These are phyloP conservation scores for Nematostella vectensis DNA, from an alignment of 92 coral and sea anemone species.

Conservation along the genomic window DNA sequence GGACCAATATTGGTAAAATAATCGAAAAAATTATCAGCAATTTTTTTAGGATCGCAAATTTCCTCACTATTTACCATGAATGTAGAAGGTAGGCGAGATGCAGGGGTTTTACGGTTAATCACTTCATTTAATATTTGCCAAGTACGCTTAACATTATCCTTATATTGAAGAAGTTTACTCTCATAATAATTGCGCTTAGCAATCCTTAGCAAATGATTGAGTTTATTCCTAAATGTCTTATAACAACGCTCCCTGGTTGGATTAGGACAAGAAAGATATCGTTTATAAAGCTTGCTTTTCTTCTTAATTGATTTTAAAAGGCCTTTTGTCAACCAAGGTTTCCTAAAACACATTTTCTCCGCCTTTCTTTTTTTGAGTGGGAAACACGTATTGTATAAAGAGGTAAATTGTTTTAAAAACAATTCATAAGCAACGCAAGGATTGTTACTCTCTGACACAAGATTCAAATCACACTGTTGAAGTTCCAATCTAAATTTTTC, in stretches of 20 bases:
- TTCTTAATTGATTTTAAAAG: conserved; percentile 19
- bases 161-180: conserved; percentile 11
- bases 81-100: conserved; percentile 4
- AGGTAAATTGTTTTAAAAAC: background rate
- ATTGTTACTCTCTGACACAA: background rate
- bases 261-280: conserved; percentile 1
- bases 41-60: conserved; percentile 18
- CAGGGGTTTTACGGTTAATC: conserved; percentile 14
- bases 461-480: background rate
- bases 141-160: conserved; percentile 17
- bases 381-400: background rate
- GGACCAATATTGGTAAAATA: conserved; percentile 30
- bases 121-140: conserved; percentile 35
- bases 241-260: background rate
- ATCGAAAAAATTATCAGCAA: conserved; percentile 18
- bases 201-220: conserved; percentile 19
- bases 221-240: conserved; percentile 15
- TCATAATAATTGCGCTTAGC: conserved; percentile 28
- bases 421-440: background rate
- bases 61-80: conserved; percentile 14
- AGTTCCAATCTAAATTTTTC: background rate
- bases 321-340: conserved; percentile 18
- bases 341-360: conserved; percentile 4
- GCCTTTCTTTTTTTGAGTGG: conserved; percentile 3
- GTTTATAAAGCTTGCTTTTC: conserved; percentile 16